These are phyloP conservation scores for Rhynchotus rufescens DNA, from an alignment of 2,797 vertebrate genomes.

Conservation along the genomic window DNA sequence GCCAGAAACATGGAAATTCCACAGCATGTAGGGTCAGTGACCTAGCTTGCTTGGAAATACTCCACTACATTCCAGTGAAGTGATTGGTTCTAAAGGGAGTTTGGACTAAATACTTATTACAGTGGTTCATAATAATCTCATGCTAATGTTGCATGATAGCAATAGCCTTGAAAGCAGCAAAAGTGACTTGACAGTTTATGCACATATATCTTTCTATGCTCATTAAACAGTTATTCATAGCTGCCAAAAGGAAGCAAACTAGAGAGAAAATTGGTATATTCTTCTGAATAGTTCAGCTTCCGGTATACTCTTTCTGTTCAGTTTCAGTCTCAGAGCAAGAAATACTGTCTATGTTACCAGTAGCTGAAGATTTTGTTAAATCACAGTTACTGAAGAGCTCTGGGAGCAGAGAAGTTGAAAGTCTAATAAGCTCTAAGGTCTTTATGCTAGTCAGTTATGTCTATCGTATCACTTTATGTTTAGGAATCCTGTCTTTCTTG, in stretches of 20 bases:
- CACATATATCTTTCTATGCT: neutral
- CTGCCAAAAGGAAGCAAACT: neutral
- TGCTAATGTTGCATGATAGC: neutral
- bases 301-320: neutral
- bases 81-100: neutral
- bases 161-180: neutral
- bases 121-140: neutral
- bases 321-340: neutral
- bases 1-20: conserved; percentile 11
- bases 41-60: conserved; percentile 31
- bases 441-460: neutral
- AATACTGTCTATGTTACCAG: neutral
- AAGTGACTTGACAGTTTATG: neutral
- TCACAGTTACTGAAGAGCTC: neutral
- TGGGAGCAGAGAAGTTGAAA: neutral
- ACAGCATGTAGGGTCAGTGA: neutral
- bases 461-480: neutral
- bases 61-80: neutral
- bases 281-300: neutral
- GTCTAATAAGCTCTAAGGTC: neutral
- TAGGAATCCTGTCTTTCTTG: neutral
- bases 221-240: neutral
- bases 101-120: neutral
- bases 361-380: neutral
- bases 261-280: neutral